Evolutionary conservation across 2,888 invertebrate species (phyloP).

Genomic region (Melipona beecheii): DNA sequence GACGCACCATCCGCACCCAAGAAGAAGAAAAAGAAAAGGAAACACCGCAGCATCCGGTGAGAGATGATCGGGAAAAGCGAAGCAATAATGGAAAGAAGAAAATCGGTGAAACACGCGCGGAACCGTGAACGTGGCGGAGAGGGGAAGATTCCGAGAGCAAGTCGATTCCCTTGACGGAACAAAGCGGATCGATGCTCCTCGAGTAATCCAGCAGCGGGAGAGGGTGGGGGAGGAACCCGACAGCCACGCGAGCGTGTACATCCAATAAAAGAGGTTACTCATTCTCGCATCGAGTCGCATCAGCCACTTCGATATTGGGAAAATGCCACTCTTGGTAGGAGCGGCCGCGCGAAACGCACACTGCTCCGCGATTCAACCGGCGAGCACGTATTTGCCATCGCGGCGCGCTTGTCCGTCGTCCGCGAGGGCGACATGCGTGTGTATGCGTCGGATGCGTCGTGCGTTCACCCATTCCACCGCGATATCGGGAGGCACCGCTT

Average conservation of each 20-base stretch:
- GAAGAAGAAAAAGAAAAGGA: neutral
- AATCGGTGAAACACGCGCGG: neutral
- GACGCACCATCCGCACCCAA: neutral
- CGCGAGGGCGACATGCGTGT: conserved; percentile 43
- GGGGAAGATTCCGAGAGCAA: neutral
- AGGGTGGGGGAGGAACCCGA: neutral
- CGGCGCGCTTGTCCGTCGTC: conserved; percentile 44
- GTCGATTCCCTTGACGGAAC: conserved; percentile 17
- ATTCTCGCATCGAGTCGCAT: conserved; percentile 48
- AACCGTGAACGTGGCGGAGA: neutral
- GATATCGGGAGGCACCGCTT: neutral
- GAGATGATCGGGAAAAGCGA: neutral
- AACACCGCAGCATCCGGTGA: neutral
- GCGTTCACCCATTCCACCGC: conserved; percentile 42
- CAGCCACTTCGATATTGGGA: conserved; percentile 55
- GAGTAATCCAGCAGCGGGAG: conserved; percentile 13
- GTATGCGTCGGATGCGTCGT: conserved; percentile 59
- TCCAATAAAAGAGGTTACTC: conserved; percentile 55
- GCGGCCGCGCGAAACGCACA: conserved; percentile 39
- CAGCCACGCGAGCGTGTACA: conserved; percentile 29
- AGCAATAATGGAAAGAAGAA: neutral
- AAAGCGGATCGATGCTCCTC: conserved; percentile 34
- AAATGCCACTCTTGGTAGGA: conserved; percentile 59
- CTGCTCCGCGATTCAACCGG: conserved; percentile 55
- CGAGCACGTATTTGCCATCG: conserved; percentile 58